Evolutionary conservation across 2,797 vertebrate genomes (phyloP).

Genomic region (Furcifer pardalis): DNA sequence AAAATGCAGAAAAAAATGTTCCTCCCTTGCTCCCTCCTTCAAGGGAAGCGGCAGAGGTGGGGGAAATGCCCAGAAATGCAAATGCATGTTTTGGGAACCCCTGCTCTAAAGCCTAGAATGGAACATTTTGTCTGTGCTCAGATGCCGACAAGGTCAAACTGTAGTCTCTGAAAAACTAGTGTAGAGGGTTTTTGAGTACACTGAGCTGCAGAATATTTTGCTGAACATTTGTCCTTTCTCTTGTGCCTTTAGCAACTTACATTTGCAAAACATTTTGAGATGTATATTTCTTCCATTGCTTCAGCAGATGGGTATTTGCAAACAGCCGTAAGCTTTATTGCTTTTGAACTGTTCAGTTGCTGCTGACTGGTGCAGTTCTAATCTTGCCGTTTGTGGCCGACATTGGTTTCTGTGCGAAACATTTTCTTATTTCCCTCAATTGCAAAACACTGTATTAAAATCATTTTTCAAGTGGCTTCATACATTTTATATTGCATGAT

Average conservation of each 20-base stretch:
- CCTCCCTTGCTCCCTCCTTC: too few relatives aligned
- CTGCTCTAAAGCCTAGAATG: too few relatives aligned
- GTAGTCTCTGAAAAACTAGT: too few relatives aligned
- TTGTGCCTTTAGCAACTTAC: background rate
- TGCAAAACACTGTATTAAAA: background rate
- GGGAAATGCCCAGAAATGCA: too few relatives aligned
- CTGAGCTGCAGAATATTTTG: too few relatives aligned
- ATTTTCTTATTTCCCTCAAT: background rate
- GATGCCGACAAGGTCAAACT: too few relatives aligned
- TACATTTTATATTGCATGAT: background rate
- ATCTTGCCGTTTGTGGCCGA: background rate
- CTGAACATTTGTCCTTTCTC: too few relatives aligned
- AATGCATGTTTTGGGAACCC: too few relatives aligned
- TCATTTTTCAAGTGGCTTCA: background rate
- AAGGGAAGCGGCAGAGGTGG: too few relatives aligned
- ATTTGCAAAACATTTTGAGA: background rate
- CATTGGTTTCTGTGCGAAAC: background rate
- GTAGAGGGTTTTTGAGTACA: too few relatives aligned
- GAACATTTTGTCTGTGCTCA: too few relatives aligned
- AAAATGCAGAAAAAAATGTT: too few relatives aligned
- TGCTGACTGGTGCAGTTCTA: background rate
- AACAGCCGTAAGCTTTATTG: conserved; percentile 7
- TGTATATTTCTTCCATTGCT: background rate
- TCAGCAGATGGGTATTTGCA: background rate
- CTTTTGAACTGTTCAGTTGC: background rate